Base-by-base conservation (phyloP, 2,797 vertebrate genomes). In the Heteromormyrus szaboi region DNA sequence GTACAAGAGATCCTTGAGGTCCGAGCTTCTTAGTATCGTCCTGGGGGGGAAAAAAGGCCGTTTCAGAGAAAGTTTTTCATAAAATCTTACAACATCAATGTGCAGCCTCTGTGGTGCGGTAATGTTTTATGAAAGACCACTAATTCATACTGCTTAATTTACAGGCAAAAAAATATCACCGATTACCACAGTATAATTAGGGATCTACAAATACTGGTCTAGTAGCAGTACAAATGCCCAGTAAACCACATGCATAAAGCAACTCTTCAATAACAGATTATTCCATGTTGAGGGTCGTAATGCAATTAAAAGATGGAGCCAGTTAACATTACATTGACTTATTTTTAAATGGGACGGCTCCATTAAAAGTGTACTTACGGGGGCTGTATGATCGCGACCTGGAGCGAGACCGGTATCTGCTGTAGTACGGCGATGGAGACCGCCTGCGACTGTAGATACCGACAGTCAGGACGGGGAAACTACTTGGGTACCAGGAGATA, bases 401-500 rank as follows among this genome's bases (percentile, higher is more conserved):
- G 44, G 97, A 99, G 86, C 97, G 96, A 41, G 97, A 98, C 93
- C 97, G 96, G 92, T 98, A 98, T 48, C 97, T 95, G 92, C 96
- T 98, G 93, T 98, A 98, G 89, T 98, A 97, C 12, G 97, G 98
- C 11, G 98, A 99, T n/a, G 97, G 97, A 56, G 98, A 98, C 93
- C 97, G 96, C 93, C 97, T 96, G 93, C 97, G 94, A 90, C 93
- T 95, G 90, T 12, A 87, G 14, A 76, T 17, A 37, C 14, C 0
- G n/a, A 29, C 62, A 84, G 87, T 46, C 41, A 41, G 41, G n/a
- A 88, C 0, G 53, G 53, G 92, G 89, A 90, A 92, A 29, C n/a
- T 81, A 81, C 7, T 46, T 9, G 33, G 65, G 65, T 41, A 50
- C 46, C 8, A 41, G 51, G 46, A 68, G n/a, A n/a, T 53, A 11